These are phyloP conservation scores for Agonopterix arenella DNA, from an alignment of 2,888 invertebrate genomes.

Conservation along the genomic window DNA sequence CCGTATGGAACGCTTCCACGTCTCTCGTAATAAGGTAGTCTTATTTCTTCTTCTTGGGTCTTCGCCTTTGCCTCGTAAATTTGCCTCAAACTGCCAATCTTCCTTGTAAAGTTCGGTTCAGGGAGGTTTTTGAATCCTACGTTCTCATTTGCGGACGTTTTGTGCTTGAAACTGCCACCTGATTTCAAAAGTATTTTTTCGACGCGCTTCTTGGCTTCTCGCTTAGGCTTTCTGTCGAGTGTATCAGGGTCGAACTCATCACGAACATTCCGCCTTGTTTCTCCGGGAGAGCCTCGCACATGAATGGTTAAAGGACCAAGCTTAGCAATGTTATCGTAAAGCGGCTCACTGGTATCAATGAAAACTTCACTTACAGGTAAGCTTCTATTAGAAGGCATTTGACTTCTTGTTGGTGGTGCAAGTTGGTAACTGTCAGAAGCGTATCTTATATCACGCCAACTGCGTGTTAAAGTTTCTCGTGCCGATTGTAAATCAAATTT, in stretches of 20 bases:
- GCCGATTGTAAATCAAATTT: conserved; percentile 34
- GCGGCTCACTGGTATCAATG: conserved; percentile 75
- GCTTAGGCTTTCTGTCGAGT: conserved; percentile 83
- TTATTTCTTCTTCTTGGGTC: conserved; percentile 41
- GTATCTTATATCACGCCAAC: conserved; percentile 60
- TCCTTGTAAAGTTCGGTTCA: conserved; percentile 66
- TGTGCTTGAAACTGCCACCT: conserved; percentile 84
- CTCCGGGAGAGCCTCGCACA: conserved; percentile 84
- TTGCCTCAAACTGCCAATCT: conserved; percentile 84
- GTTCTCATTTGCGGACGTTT: conserved; percentile 45
- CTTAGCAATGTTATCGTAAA: conserved; percentile 74
- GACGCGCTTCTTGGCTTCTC: conserved; percentile 53
- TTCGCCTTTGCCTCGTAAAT: conserved; percentile 85
- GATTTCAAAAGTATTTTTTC: conserved; percentile 79
- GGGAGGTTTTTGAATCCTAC: conserved; percentile 37
- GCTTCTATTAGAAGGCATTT: conserved; percentile 45
- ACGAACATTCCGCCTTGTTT: conserved; percentile 79
- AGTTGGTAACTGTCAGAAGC: conserved; percentile 30
- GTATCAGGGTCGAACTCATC: conserved; percentile 92
- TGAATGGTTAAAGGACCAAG: conserved; percentile 89
- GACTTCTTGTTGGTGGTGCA: conserved; percentile 33
- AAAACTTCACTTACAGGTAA: conserved; percentile 82
- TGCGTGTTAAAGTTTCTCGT: conserved; percentile 49
- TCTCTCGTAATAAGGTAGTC: conserved; percentile 40
- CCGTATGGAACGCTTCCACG: conserved; percentile 54